Base-by-base conservation (phyloP, 2,888 invertebrate genomes). In the Prenolepis imparis region DNA sequence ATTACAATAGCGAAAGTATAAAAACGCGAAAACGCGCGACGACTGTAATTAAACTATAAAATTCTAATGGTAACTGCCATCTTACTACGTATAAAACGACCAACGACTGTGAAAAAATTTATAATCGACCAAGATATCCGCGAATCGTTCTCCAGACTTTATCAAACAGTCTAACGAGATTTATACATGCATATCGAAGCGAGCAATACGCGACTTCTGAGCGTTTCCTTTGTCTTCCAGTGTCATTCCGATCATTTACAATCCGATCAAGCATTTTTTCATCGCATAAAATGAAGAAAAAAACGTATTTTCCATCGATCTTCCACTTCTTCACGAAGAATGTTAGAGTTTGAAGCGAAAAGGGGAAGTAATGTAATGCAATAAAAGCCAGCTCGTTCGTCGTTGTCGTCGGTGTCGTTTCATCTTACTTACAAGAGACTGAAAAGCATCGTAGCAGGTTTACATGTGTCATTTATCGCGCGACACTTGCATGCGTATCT, bases 361-460 rank as follows among this genome's bases (percentile, higher is more conserved):
- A 81, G 78, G 78, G 81, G 84, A 63, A 77, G 57, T 74, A 48
- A 63, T 63, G 52, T 24, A 18, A 68, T 59, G 44, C 18, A 39
- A 68, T 55, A 78, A 36, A n/a, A 64, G 77, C 48, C 67, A 70
- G 70, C 80, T 80, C 87, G 83, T 90, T 88, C 83, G 84, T 89
- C 88, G 86, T 87, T 88, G 90, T 86, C 88, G 83, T 90, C 89
- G 85, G 82, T 90, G 89, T 89, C 84, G 84, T 89, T 86, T 87
- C 84, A 87, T 80, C 72, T 84, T 72, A 72, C 41, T 15, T 32
- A 36, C 80, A 70, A 82, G 87, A 89, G 86, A 90, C 89, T 88
- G 89, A 88, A 72, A 82, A 75, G 72, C 70, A 59, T 80, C 28
- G 32, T 72, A 80, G 78, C 44, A 70, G 73, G 32, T 72, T 61